Evolutionary conservation across 2,113 vertebrate genomes (phyloP), one percentile per base, ranked within the genome.

Genomic region (Ardeotis arabs): DNA sequence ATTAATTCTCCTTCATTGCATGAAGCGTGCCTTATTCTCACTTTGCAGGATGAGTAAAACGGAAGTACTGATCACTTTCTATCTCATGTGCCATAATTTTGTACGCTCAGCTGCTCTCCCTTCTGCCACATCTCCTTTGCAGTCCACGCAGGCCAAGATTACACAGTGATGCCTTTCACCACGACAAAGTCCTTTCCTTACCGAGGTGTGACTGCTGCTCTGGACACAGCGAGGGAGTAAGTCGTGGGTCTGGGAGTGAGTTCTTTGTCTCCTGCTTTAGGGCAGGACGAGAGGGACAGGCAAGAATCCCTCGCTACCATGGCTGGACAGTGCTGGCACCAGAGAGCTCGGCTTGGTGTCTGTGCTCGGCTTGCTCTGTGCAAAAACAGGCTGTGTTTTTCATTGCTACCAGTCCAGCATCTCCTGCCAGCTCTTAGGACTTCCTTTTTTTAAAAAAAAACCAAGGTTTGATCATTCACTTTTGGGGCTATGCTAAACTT

Each of bases 1-100:
- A 95, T 96, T 90, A 96, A 97, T 94, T 96, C 87, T 67, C 95
- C 93, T 87, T 70, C 90, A 35, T 50, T 93, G 84, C 8, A 15
- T 52, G 93, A 80, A 67, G 45, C 12, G 8, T 83, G 90, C 92
- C 82, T 95, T 80, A 79, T 91, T 96, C 91, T 91, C 82, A 91
- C 92, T 90, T 76, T 83, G 63, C 64, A 73, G 75, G 75, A 76
- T 52, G 93, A 95, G 84, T 47, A 33, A 70, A 96, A 85, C 29
- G 33, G 89, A 96, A 95, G 90, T 22, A 35, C 45, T 2, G 20
- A 83, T 93, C 95, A 50, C 78, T 93, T 91, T 50, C 87, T 60
- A 70, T 90, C 82, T 91, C 84, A 62, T 6, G 58, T 62, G 23
- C 87, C 84, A 50, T 87, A 3, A 76, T 87, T 94, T 33, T 9